Base-by-base conservation (phyloP, 1,140 invertebrate species). In the Lucilia sericata region DNA sequence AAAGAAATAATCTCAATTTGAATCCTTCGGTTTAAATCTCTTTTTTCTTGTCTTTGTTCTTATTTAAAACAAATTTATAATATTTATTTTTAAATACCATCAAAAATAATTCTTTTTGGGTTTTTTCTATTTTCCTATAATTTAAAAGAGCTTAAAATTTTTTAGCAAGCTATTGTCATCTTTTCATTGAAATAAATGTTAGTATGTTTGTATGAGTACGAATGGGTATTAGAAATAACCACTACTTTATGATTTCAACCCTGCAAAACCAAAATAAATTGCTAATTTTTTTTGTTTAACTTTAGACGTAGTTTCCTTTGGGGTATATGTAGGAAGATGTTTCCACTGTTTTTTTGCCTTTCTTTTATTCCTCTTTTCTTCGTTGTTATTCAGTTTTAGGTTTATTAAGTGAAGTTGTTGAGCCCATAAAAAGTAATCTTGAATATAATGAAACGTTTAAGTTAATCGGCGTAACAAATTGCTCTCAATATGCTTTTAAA, bases 381-480 rank as follows among this genome's bases (percentile, higher is more conserved):
- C 5, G 75, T 42, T 78, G 1, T 36, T 17, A 30, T 78, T 42
- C 36, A n/a, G 55, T 60, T 60, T 30, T 60, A 14, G 55, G 55
- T 60, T 60, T 60, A 17, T 60, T 17, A 60, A 60, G 55, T 60
- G 17, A n/a, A 60, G 55, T 60, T 70, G 55, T 60, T 70, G 47
- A 80, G 47, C n/a, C 76, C 76, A 80, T 80, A 80, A 70, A 80
- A 80, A 51, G n/a, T 49, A 80, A 49, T 80, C 47, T 25, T 49
- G 42, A 12, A 49, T 49, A 80, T 80, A 80, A 80, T 80, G 76
- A 80, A 80, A 80, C 76, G 76, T 80, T 80, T 80, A 80, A 80
- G 76, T 80, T 80, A 80, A 80, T 80, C 76, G 76, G 76, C 76
- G 76, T 80, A 80, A 80, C 76, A 80, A 80, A 80, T 80, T 47